These are phyloP conservation scores for Chalcosyrphus nemorum DNA, from an alignment of 2,888 invertebrate species.

Conservation along the genomic window DNA sequence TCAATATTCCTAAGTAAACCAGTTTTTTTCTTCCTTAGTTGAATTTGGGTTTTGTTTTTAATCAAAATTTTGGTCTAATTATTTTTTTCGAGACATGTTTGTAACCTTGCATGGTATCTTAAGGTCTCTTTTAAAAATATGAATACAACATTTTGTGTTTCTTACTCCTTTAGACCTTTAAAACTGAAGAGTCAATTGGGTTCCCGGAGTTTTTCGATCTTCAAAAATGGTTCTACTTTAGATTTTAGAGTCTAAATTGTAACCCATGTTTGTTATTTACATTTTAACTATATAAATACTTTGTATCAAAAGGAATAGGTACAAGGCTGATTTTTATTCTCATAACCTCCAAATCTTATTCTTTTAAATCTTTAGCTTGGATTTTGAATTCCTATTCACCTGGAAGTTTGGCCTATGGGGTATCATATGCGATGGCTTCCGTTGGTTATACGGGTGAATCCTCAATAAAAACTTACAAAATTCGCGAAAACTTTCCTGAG, in stretches of 20 bases:
- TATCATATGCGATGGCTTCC: background rate
- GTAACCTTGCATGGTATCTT: background rate
- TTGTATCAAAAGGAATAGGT: too few species aligned
- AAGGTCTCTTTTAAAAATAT: background rate
- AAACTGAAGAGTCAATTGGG: too few species aligned
- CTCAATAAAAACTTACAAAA: background rate
- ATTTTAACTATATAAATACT: too few species aligned
- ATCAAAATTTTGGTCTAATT: background rate
- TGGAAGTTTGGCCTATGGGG: background rate
- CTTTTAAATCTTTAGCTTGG: background rate
- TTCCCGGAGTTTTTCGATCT: too few species aligned
- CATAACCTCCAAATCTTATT: background rate
- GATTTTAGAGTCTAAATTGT: too few species aligned
- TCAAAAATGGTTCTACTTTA: too few species aligned
- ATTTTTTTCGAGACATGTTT: background rate
- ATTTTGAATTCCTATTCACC: background rate
- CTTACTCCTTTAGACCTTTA: too few species aligned
- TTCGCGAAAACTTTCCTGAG: slow-evolving; percentile 7
- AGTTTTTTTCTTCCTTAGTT: too few species aligned
- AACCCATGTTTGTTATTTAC: too few species aligned
- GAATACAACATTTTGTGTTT: background rate
- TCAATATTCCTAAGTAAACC: background rate
- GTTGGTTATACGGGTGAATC: background rate
- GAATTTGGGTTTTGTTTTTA: background rate
- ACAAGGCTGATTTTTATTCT: too few species aligned